Conservation (phyloP, 2,888 invertebrate species). For the Melanchra persicariae region DNA sequence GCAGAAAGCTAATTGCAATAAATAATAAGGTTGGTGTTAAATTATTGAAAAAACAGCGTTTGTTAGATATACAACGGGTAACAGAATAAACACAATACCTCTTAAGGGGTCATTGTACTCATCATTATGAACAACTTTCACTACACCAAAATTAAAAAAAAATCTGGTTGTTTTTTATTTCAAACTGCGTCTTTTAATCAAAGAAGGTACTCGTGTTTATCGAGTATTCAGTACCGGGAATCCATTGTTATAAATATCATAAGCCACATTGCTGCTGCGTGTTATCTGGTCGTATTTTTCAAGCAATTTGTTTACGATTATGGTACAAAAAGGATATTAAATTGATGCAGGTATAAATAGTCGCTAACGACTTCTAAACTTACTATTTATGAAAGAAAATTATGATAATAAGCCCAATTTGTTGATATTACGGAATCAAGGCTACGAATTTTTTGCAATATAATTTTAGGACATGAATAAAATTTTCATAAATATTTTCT, state of each 20-base stretch:
- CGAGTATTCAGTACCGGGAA: background rate
- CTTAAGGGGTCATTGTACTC: too few relatives aligned
- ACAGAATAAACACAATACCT: too few relatives aligned
- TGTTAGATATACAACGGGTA: too few relatives aligned
- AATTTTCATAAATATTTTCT: conserved; percentile 31
- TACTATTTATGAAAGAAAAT: conserved; percentile 34
- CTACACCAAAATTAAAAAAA: too few relatives aligned
- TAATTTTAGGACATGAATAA: conserved; percentile 41
- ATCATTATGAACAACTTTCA: too few relatives aligned
- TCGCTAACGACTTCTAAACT: background rate
- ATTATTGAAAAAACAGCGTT: too few relatives aligned
- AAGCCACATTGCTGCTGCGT: background rate
- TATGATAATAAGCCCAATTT: conserved; percentile 47
- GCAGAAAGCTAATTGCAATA: too few relatives aligned
- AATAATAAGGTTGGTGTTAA: too few relatives aligned
- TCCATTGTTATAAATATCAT: background rate
- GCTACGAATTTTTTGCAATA: conserved; percentile 19
- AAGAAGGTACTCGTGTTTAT: too few relatives aligned
- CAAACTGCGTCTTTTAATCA: too few relatives aligned
- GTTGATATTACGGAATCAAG: conserved; percentile 18
- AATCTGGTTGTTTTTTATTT: too few relatives aligned
- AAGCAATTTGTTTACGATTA: background rate
- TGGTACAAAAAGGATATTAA: background rate
- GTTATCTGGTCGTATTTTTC: background rate
- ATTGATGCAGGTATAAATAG: background rate